Evolutionary conservation across 1,140 invertebrate species (phyloP).

Genomic region (Procambarus clarkii): DNA sequence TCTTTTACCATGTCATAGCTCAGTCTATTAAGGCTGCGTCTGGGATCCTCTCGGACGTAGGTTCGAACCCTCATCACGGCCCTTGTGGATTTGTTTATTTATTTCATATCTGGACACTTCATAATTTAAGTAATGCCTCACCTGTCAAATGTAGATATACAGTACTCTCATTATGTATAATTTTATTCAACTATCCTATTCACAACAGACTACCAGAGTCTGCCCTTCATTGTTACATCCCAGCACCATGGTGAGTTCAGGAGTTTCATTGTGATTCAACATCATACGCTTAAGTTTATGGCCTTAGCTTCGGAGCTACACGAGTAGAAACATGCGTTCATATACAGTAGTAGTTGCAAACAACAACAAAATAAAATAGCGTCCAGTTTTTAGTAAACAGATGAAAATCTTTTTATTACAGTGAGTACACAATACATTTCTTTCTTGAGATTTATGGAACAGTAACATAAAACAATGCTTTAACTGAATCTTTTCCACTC

Average conservation of each 20-base stretch:
- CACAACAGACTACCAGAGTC: neutral
- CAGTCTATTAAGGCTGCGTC: too few relatives aligned
- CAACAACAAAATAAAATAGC: constrained; percentile 36
- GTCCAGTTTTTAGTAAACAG: constrained; percentile 40
- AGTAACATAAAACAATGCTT: neutral
- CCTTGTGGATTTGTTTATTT: too few relatives aligned
- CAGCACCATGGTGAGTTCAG: constrained; percentile 31
- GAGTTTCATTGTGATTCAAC: constrained; percentile 39
- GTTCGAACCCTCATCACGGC: too few relatives aligned
- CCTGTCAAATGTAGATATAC: too few relatives aligned
- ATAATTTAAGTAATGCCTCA: too few relatives aligned
- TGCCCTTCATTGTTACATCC: constrained; percentile 2
- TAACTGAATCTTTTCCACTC: neutral
- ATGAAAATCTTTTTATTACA: neutral
- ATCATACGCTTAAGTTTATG: constrained; percentile 69
- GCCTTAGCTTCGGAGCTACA: constrained; percentile 56
- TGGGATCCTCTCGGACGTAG: too few relatives aligned
- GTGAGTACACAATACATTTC: neutral
- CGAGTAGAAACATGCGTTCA: constrained; percentile 43
- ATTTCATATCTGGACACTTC: too few relatives aligned
- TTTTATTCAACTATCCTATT: neutral
- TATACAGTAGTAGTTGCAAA: constrained; percentile 15
- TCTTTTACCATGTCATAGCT: too few relatives aligned
- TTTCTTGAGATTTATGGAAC: neutral
- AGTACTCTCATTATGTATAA: neutral